These are phyloP conservation scores for Ahaetulla prasina DNA, from an alignment of 2,113 vertebrate genomes.

Conservation along the genomic window DNA sequence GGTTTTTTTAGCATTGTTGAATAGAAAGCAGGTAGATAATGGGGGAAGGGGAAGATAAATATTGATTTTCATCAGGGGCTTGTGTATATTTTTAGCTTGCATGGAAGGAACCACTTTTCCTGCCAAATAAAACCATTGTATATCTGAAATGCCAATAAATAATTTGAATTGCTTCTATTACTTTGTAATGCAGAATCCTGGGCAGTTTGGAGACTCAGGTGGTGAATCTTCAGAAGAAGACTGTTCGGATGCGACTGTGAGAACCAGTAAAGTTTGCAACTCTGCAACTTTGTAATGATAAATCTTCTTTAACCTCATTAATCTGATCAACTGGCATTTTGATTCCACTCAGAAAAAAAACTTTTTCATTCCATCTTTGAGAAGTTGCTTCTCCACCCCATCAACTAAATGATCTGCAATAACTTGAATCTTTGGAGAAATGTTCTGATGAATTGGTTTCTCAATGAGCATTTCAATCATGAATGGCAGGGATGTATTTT, in stretches of 20 bases:
- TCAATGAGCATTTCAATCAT: constrained; percentile 83
- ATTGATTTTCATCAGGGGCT: not conserved
- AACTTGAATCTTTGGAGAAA: constrained; percentile 74
- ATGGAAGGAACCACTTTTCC: not conserved
- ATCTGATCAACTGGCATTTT: constrained; percentile 55
- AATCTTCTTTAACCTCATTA: constrained; percentile 30
- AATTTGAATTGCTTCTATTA: constrained; percentile 11
- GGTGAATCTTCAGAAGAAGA: constrained; percentile 94
- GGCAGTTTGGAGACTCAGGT: constrained; percentile 89
- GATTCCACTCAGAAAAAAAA: constrained; percentile 47
- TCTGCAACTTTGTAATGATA: constrained; percentile 90
- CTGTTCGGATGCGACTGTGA: constrained; percentile 93
- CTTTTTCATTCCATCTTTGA: constrained; percentile 57
- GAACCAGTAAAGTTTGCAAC: constrained; percentile 88
- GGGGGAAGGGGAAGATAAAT: not conserved
- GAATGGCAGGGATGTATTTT: constrained; percentile 96
- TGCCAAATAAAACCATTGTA: not conserved
- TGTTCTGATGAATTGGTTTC: constrained; percentile 73
- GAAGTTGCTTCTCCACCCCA: constrained; percentile 61
- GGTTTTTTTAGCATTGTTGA: not conserved
- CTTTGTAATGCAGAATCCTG: constrained; percentile 79
- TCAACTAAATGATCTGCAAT: constrained; percentile 78
- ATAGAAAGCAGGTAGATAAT: not conserved
- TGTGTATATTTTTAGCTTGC: not conserved
- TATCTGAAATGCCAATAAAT: not conserved